Evolutionary conservation across 2,888 invertebrate species (phyloP), one percentile per base, ranked within the genome.

Genomic region (Lymantria dispar): DNA sequence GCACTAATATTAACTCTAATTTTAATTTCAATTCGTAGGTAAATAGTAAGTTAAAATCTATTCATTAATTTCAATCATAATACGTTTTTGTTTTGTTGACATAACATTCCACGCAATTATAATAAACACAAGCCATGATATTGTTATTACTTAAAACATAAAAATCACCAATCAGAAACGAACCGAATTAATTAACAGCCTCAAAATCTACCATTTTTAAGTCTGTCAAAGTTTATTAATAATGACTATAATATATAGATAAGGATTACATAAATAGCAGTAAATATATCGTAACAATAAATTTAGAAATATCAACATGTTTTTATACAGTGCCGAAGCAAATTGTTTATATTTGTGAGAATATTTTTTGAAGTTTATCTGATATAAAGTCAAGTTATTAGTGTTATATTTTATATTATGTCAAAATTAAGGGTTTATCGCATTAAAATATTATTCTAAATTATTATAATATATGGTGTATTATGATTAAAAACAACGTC

Each of bases 281-380:
- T 43, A 50, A 52, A 50, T 14, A 39, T 47, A 39, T 14, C 10
- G 9, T 39, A 44, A 42, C 41, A 30, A 42, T 41, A 38, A 41
- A 22, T 38, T 44, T 38, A 36, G 52, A 54, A 56, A 64, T 56
- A 52, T 56, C 12, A 47, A 48, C 42, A 49, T 40, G 22, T 38
- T 54, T 54, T 57, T 33, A 61, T 41, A 46, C 12, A 44, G 46
- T 47, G 43, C 46, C 43, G 47, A 53, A 42, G 48, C 46, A 42
- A 48, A 22, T 41, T 22, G 22, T 54, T 50, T 54, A 57, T 64
- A 54, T 61, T 56, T 54, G 50, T 56, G 22, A 9, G 39, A 50
- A 61, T 14, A 31, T 46, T n/a, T 54, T 55, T 33, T 46, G 31
- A 55, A 38, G 38, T 54, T 61, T 47, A 22, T 33, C 8, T 33